Evolutionary conservation across 1,140 invertebrate genomes (phyloP).

Genomic region (Drosophila auraria): DNA sequence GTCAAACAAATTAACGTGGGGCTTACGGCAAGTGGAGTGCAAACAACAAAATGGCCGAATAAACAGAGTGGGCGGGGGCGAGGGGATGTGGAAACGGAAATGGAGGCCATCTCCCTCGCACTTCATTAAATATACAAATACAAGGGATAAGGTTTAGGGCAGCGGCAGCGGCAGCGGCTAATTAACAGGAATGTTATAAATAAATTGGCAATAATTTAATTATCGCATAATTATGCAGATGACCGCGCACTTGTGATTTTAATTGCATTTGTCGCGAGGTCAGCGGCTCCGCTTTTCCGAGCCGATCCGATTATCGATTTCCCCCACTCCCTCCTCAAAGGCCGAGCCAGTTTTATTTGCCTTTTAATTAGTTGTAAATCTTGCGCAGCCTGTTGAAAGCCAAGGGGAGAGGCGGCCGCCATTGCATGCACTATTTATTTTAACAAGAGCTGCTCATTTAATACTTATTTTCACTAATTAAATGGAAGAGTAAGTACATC

Average conservation of each 20-base stretch:
- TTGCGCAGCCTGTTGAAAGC: constrained; percentile 61
- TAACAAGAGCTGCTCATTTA: constrained; percentile 83
- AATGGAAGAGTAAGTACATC: constrained; percentile 63
- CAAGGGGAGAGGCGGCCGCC: constrained; percentile 32
- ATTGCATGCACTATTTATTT: constrained; percentile 83
- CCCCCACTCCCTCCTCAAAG: background rate
- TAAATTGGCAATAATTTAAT: constrained; percentile 83
- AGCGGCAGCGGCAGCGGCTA: background rate
- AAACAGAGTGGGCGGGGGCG: constrained; percentile 44
- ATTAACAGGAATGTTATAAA: constrained; percentile 48
- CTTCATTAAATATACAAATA: constrained; percentile 77
- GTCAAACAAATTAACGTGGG: constrained; percentile 84
- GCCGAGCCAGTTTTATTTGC: constrained; percentile 39
- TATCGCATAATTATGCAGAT: constrained; percentile 81
- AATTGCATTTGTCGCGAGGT: constrained; percentile 73
- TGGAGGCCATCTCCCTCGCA: constrained; percentile 49
- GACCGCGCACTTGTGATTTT: constrained; percentile 76
- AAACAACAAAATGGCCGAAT: constrained; percentile 82
- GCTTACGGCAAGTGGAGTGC: constrained; percentile 74
- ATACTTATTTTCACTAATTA: constrained; percentile 84
- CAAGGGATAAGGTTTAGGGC: constrained; percentile 40
- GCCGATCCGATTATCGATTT: constrained; percentile 62
- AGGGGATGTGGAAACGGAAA: background rate
- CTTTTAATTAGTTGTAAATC: constrained; percentile 80
- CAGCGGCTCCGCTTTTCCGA: constrained; percentile 46